Evolutionary conservation across 2,113 vertebrate genomes (phyloP), one percentile per base, ranked within the genome.

Genomic region (Clarias macrocephalus): DNA sequence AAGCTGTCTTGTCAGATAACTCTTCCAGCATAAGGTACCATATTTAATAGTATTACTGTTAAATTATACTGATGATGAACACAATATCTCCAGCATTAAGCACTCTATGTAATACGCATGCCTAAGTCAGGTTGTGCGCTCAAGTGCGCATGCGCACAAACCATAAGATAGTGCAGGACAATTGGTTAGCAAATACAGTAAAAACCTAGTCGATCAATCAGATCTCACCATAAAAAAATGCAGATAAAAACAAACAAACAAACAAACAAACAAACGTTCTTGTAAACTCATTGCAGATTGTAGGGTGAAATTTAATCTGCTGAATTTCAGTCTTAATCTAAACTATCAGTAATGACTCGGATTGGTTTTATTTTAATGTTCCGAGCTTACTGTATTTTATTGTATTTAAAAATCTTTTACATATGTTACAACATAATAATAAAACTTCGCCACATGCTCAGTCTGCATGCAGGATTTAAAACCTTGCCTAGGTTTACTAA

Each of bases 71-170:
- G 37, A 54, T 33, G 59, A 80, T 59, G 5, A 59, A 59, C 6
- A 42, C 8, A 8, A 60, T 23, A 42, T 9, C 23, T 21, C 3
- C 33, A 42, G 68, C 30, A 37, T 7, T 42, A 12, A 19, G 11
- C 3, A 19, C 57, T 19, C 13, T 37, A 33, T 1, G 2, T 30
- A 80, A 33, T 16, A 37, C 33, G 79, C 56, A 12, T 23, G 8
- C 4, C 0, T 12, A 23, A 1, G 10, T 28, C 75, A 79, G 77
- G 1, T 60, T 48, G 80, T 65, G 37, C 48, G 8, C 48, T 48
- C 48, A 48, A 3, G 33, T 65, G 56, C 80, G 80, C 80, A 82
- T 82, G 80, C 60, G 80, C 80, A 82, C 6, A 30, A 28, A 28
- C n/a, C 21, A 48, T 48, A 48, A 48, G 48, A 7, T 54, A 52